Evolutionary conservation across 2,113 vertebrate genomes (phyloP), one percentile per base, ranked within the genome.

Genomic region (Chionis minor): DNA sequence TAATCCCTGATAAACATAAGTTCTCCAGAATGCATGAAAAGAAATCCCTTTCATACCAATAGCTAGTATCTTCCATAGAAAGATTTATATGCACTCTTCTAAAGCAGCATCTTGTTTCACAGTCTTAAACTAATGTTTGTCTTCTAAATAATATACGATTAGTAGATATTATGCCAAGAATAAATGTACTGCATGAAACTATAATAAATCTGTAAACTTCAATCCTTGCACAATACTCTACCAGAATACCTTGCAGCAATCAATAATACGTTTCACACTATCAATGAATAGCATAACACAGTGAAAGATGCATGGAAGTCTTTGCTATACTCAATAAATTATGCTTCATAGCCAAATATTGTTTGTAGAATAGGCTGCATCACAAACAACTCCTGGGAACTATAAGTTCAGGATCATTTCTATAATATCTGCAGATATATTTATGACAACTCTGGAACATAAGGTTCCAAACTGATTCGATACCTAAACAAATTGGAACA

Each of bases 61-160:
- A 82, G 38, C 17, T 69, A 79, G 20, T 40, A 44, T 42, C 75
- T 86, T 89, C 33, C 45, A 59, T 44, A 49, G 14, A 72, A 72
- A 93, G 69, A 95, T 77, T 92, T 88, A 96, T 85, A 79, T 80
- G 54, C 28, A 49, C 58, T 81, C 26, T 47, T 59, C 49, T 91
- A 78, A 96, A 95, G 70, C 63, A 81, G 15, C 92, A 73, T 63
- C 88, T 82, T 94, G 20, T 71, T 92, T 91, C 88, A 59, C 44
- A 78, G 33, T 75, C 69, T 77, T 75, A 89, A 96, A 85, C 67
- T 88, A 92, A 95, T 86, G 49, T 95, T 95, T 95, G 75, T 87
- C 65, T 94, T 91, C 86, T 86, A 92, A 89, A 92, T 93, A 96
- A 95, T 84, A 86, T 47, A 94, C 0, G 22, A 95, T 95, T 96